Evolutionary conservation across 2,113 vertebrate species (phyloP).

Genomic region (Bagarius yarrelli): DNA sequence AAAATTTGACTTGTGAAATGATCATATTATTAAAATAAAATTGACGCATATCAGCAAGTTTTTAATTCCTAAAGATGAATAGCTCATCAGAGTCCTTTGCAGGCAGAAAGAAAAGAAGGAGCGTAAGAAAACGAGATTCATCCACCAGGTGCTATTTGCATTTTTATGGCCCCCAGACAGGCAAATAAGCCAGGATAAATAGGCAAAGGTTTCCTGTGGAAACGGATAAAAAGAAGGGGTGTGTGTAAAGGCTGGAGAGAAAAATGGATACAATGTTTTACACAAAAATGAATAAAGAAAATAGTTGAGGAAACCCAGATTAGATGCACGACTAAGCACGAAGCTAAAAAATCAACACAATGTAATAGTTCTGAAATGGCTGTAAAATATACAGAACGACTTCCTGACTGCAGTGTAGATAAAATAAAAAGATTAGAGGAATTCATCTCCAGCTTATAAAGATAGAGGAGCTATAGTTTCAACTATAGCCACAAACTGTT

Average conservation of each 20-base stretch:
- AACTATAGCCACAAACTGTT: background rate
- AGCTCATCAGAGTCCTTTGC: background rate
- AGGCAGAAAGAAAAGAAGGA: background rate
- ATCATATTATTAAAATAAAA: background rate
- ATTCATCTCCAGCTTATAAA: background rate
- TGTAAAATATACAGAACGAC: background rate
- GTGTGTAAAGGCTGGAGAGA: background rate
- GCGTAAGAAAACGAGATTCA: background rate
- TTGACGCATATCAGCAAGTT: background rate
- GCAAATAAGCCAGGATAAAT: conserved; percentile 16
- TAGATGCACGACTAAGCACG: background rate
- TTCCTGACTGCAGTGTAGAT: background rate
- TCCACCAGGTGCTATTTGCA: conserved; percentile 38
- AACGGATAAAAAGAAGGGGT: background rate
- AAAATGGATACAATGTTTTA: background rate
- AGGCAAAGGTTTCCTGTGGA: conserved; percentile 16
- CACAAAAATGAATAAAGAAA: background rate
- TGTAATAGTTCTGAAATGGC: background rate
- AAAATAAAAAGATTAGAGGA: background rate
- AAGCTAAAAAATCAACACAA: background rate
- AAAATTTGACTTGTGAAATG: no score
- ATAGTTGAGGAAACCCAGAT: background rate
- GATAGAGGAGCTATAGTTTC: background rate
- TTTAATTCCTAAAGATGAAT: conserved; percentile 1
- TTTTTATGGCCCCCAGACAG: conserved; percentile 37